These are phyloP conservation scores for Podarcis cretensis DNA, from an alignment of 2,113 vertebrate genomes.

Conservation along the genomic window DNA sequence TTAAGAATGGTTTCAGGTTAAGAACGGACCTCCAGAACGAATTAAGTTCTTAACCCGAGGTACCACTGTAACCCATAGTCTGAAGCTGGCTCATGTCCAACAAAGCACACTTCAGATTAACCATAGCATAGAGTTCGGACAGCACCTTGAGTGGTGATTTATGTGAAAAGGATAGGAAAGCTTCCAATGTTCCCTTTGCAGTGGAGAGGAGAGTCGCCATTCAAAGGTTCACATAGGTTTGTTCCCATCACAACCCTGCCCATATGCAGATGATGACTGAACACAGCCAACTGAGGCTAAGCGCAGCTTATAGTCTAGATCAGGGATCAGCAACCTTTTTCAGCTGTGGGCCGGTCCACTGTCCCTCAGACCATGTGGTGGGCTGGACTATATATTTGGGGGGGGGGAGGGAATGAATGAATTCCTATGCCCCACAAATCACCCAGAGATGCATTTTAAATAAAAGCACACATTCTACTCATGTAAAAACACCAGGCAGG, in stretches of 20 bases:
- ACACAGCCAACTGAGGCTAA: background rate
- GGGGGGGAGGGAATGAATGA: too few species aligned
- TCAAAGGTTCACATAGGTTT: background rate
- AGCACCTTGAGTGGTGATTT: background rate
- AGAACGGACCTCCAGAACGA: too few species aligned
- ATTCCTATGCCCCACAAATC: too few species aligned
- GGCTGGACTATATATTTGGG: too few species aligned
- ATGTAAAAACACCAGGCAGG: too few species aligned
- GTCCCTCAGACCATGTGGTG: too few species aligned
- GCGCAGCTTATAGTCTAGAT: background rate
- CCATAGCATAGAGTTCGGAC: background rate
- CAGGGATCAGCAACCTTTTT: background rate
- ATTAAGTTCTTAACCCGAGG: too few species aligned
- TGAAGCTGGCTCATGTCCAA: background rate
- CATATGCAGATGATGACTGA: background rate
- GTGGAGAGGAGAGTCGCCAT: background rate
- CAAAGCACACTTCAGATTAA: background rate
- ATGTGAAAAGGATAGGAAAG: background rate
- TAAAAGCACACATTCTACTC: too few species aligned
- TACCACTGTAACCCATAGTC: background rate
- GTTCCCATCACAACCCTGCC: background rate
- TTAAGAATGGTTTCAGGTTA: too few species aligned
- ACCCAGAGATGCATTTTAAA: too few species aligned
- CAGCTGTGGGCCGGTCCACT: too few species aligned
- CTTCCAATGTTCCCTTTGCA: background rate